A percentile compares a stretch with the other conserved stretches of the same genome.
Evolutionary conservation across 2,888 invertebrate species (phyloP).

Genomic region (Nomada hirtipes): DNA sequence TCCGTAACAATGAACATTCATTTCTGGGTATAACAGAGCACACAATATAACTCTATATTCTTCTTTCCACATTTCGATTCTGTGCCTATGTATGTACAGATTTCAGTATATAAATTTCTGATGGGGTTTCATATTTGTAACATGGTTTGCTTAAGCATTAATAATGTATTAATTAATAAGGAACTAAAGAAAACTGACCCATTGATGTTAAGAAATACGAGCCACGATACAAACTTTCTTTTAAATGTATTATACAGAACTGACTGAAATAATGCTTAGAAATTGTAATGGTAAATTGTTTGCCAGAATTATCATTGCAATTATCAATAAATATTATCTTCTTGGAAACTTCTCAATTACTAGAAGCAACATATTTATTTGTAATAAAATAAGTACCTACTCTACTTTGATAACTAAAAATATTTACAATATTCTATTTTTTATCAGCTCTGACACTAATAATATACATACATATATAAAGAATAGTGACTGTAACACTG

Average conservation of each 20-base stretch:
- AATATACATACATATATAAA: slow-evolving; percentile 21
- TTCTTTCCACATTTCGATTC: slow-evolving; percentile 43
- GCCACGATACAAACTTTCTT: slow-evolving; percentile 11
- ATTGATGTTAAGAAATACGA: slow-evolving; percentile 36
- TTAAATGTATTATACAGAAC: slow-evolving; percentile 41
- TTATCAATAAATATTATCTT: neutral
- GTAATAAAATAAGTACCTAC: neutral
- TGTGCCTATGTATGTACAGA: slow-evolving; percentile 26
- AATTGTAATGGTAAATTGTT: slow-evolving; percentile 20
- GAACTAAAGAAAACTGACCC: slow-evolving; percentile 45
- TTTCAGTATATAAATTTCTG: slow-evolving; percentile 50
- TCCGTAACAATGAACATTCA: slow-evolving; percentile 50
- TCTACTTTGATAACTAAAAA: slow-evolving; percentile 14
- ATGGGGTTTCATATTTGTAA: slow-evolving; percentile 57
- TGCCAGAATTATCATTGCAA: neutral
- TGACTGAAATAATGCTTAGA: slow-evolving; percentile 33
- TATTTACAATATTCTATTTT: slow-evolving; percentile 22
- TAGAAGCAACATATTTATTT: neutral
- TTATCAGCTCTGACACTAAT: slow-evolving; percentile 37
- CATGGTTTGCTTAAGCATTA: slow-evolving; percentile 30
- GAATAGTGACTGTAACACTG: slow-evolving; percentile 37
- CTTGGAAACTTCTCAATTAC: neutral
- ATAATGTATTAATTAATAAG: slow-evolving; percentile 25
- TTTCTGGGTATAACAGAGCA: slow-evolving; percentile 43
- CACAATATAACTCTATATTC: slow-evolving; percentile 43